phyloP scores from a whole-genome alignment of 1,140 invertebrate species.

The Akabosia matsudoensis region DNA sequence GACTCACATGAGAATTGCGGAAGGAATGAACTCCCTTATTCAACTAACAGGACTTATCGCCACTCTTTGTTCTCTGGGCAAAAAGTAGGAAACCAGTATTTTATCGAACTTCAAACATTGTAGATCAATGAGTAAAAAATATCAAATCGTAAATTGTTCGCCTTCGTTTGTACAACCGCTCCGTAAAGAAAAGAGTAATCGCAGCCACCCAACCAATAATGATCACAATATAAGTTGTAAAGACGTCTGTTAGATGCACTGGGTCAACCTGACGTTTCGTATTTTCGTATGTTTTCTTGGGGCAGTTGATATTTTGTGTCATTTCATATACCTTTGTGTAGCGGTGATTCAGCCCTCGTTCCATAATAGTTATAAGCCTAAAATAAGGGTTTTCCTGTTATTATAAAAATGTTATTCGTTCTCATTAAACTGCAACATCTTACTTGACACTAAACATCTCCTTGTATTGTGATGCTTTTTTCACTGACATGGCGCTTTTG shows the following conservation, averaged over 20 bases:
- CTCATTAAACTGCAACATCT: background rate
- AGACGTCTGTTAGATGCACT: background rate
- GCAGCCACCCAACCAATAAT: background rate
- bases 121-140: background rate
- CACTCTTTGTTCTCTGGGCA: conserved; percentile 62
- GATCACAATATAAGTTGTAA: background rate
- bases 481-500: conserved; percentile 8
- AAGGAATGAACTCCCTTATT: conserved; percentile 80
- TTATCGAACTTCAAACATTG: background rate
- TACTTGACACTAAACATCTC: conserved; percentile 3
- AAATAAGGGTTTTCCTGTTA: background rate
- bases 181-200: background rate
- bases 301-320: background rate
- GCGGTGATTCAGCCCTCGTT: conserved; percentile 7
- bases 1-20: conserved; percentile 84
- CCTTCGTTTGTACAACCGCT: background rate
- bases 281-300: background rate
- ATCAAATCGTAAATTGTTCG: background rate
- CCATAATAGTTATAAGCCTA: background rate
- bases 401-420: background rate
- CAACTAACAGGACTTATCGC: conserved; percentile 87
- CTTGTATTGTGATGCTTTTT: background rate
- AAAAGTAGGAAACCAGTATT: conserved; percentile 28
- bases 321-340: background rate
- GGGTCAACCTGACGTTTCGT: background rate